These are phyloP conservation scores for Monarcha castaneiventris DNA, from an alignment of 2,113 vertebrate species.

Conservation along the genomic window DNA sequence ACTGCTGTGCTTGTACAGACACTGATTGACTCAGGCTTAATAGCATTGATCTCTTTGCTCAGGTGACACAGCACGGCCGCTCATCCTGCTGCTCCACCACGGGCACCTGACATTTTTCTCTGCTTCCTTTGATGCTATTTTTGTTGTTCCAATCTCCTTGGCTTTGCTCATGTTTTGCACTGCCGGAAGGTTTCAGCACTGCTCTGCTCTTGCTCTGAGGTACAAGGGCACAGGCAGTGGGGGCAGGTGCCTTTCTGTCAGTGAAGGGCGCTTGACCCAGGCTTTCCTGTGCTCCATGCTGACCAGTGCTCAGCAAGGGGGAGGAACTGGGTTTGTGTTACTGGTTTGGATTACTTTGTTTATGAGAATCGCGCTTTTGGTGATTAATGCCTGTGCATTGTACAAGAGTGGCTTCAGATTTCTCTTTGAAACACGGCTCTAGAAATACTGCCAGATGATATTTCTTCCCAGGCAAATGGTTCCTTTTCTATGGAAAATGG, in stretches of 20 bases:
- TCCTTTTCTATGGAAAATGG: conserved; percentile 16
- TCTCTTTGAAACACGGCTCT: not conserved
- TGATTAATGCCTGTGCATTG: not conserved
- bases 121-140: not conserved
- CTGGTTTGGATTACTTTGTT: conserved; percentile 21
- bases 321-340: not conserved
- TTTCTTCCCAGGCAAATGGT: not conserved
- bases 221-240: not conserved
- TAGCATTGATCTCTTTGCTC: not conserved
- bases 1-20: not conserved
- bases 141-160: not conserved
- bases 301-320: not conserved
- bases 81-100: not conserved
- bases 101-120: not conserved
- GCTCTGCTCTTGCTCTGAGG: not conserved
- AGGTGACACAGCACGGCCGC: not conserved
- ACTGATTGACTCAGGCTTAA: not conserved
- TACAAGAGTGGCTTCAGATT: not conserved
- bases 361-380: not conserved
- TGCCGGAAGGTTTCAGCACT: not conserved
- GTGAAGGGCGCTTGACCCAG: not conserved
- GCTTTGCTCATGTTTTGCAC: not conserved
- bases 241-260: not conserved
- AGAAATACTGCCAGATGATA: conserved; percentile 1
- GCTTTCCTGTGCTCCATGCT: not conserved